Base-by-base conservation (phyloP, 2,888 invertebrate species). In the Malthinus flaveolus region DNA sequence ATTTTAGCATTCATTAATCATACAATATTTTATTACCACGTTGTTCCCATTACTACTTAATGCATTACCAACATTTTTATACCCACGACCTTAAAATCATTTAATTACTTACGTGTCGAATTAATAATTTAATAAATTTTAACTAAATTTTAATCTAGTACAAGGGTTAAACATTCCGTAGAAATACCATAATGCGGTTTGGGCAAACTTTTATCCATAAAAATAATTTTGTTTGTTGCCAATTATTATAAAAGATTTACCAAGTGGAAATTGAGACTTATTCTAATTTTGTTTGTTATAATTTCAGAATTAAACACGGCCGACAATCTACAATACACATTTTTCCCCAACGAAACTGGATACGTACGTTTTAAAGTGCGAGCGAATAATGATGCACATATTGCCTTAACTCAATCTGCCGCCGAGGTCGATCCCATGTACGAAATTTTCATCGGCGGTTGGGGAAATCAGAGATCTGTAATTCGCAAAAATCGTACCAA, bases 381-480 rank as follows among this genome's bases (percentile, higher is more conserved):
- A 63, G 85, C 94, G 0, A 72, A 86, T 0, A 87, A 94, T 72
- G 94, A 95, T 80, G 95, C 93, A 8, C 95, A 95, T 75, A 72
- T 95, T 68, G 91, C 91, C 0, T 85, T 95, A 8, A 88, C 90
- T 8, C 81, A 86, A 56, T 85, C 85, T 0, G 87, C 91, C 2
- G 80, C 82, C 39, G 91, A 89, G 66, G 79, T 84, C 7, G 86
- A 88, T 48, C 93, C 92, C 13, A 91, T 94, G 83, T 87, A 88
- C 74, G 95, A 95, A 84, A 75, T 95, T 50, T 91, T 94, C 79
- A 83, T 95, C 69, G 95, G 95, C 31, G 94, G 94, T 23, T 95
- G 94, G 95, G 85, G 85, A 15, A 94, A 95, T 78, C 81, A 84
- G 62, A 92, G 91, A 79, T 91, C 91, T 23, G 89, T 91, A 1